Base-by-base conservation (phyloP, 2,113 vertebrate species). In the Phyllopteryx taeniolatus region DNA sequence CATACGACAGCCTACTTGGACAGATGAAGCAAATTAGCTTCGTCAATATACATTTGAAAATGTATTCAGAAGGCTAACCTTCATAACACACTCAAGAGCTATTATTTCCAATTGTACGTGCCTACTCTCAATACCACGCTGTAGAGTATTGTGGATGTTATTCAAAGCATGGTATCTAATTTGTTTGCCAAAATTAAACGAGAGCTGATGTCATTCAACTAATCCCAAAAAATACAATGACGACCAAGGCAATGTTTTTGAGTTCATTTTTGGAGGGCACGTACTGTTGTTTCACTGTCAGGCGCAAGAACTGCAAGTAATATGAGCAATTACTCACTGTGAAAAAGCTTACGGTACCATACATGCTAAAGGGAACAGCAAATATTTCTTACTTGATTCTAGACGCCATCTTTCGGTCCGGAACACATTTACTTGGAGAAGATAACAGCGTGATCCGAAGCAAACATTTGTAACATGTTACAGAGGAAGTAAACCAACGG, bases 371-470 rank as follows among this genome's bases (percentile, higher is more conserved):
- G 35, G n/a, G 20, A 4, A 17, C 13, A 61, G 2, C 7, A 61
- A 61, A 35, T 19, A 61, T 31, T 33, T 59, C 31, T 61, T 61
- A 61, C 59, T 61, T 61, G 31, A 61, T 35, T 61, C 59, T 35
- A 14, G 59, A 61, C 11, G 35, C 59, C 59, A 61, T 61, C 7
- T 61, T 61, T 61, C 0, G 5, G 59, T 61, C 59, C 15, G 31
- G 7, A 61, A 35, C 59, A 61, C 59, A 61, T 61, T 19, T 17
- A 61, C 31, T 9, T 35, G 59, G 4, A 39, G 14, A 8, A 7
- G 15, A 61, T 17, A 8, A 35, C 31, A 15, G 8, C 59, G 14
- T 8, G 31, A 59, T 33, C 27, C 57, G 27, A 35, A 15, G 59
- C 59, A 33, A 61, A 61, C 33, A 61, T 61, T 61, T 35, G 31